Base-by-base conservation (phyloP, 2,797 vertebrate genomes). In the Helicolenus hilgendorfi region DNA sequence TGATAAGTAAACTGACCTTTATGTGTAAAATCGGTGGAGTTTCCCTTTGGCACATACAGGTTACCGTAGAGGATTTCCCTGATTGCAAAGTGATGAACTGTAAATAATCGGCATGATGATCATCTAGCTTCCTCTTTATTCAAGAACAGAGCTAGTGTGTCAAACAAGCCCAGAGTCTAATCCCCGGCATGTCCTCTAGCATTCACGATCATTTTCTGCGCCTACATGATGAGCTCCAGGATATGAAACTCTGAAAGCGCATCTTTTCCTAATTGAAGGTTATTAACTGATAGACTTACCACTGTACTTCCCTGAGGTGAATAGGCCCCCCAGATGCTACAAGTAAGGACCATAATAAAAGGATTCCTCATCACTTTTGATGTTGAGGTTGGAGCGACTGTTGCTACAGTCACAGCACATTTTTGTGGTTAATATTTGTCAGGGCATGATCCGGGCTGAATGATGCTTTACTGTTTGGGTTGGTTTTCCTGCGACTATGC, bases 391-490 rank as follows among this genome's bases (percentile, higher is more conserved):
- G 59, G 15, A 58, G 55, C 35, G 35, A 53, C 63, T 84, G 70
- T 3, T 69, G 56, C 11, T 68, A 29, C 64, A 80, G 70, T 86
- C 89, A 35, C 81, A 29, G 81, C 24, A 27, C 76, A 90, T 92
- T 89, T 89, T 84, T 89, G 92, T 84, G 92, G 91, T 91, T 79
- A 13, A 67, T 84, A 75, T 89, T 41, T 90, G 92, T 91, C 81
- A 20, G 75, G 89, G 64, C 88, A 83, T 76, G 90, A 93, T 81
- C 33, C 72, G 67, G 84, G 2, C 33, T 63, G 60, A 74, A 56
- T 64, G 22, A 71, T 74, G 69, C 60, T 82, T 72, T 24, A 33
- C 70, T 65, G 45, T 73, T 77, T 71, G 59, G 81, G 55, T 72
- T 72, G 4, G 7, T 73, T 81, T 89, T 68, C 22, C 35, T 65